These are phyloP conservation scores for Podarcis cretensis DNA, from an alignment of 2,113 vertebrate genomes.

Conservation along the genomic window DNA sequence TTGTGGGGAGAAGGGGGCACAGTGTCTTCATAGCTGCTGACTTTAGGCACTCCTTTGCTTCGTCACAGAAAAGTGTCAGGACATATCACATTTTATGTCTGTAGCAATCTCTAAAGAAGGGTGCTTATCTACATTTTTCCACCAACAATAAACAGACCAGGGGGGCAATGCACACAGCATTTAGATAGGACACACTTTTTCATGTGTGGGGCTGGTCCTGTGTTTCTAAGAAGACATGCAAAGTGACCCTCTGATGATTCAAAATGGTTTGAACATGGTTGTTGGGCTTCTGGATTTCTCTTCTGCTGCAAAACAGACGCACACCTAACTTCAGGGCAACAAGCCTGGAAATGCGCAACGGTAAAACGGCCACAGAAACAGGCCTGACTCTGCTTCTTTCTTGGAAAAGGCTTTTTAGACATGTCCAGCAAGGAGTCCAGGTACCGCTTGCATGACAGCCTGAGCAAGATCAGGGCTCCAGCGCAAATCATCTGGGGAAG, in stretches of 20 bases:
- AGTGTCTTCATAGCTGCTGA: too few relatives aligned
- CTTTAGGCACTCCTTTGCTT: neutral
- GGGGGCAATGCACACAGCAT: neutral
- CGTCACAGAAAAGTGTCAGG: neutral
- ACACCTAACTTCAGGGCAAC: neutral
- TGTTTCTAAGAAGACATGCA: neutral
- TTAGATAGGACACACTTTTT: neutral
- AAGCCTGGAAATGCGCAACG: neutral
- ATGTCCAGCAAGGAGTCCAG: conserved; percentile 83
- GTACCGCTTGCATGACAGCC: conserved; percentile 84
- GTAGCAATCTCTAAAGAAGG: neutral
- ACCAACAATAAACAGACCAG: neutral
- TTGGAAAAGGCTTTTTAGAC: conserved; percentile 86
- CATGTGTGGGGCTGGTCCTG: neutral
- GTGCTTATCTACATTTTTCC: neutral
- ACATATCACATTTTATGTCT: neutral
- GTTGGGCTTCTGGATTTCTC: neutral
- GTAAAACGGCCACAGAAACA: neutral
- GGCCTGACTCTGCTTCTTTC: conserved; percentile 41
- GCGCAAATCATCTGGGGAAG: conserved; percentile 94
- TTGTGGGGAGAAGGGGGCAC: too few relatives aligned
- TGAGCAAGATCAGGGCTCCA: conserved; percentile 86
- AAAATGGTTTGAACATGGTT: neutral
- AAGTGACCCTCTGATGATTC: neutral
- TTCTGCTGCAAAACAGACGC: neutral